These are phyloP conservation scores for Passer domesticus DNA, from an alignment of 2,113 vertebrate species.

Conservation along the genomic window DNA sequence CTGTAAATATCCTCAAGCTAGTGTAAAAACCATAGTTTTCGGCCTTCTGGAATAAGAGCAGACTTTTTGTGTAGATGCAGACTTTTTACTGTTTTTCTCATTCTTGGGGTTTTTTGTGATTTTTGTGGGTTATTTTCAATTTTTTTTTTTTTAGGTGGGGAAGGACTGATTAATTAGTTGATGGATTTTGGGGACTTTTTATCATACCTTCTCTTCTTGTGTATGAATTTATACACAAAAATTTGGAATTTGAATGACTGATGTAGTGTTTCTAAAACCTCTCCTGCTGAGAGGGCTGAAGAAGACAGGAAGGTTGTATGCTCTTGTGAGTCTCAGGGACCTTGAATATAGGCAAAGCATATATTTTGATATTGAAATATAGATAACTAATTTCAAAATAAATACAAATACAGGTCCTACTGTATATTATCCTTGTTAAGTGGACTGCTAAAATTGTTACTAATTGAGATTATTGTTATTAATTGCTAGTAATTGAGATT, in stretches of 20 bases:
- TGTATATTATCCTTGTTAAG: neutral
- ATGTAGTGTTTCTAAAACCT: neutral
- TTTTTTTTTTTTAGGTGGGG: accelerated
- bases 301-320: neutral
- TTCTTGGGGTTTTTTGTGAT: neutral
- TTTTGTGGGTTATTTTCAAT: accelerated
- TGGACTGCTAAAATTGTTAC: neutral
- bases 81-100: too few species aligned
- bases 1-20: neutral
- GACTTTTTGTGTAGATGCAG: neutral
- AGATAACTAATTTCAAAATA: neutral
- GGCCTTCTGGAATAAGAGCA: neutral
- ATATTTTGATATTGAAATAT: neutral
- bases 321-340: neutral
- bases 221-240: neutral
- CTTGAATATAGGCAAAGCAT: neutral
- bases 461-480: neutral
- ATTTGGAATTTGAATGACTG: neutral
- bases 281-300: neutral
- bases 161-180: neutral
- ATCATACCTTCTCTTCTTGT: neutral
- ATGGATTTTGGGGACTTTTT: neutral
- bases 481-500: neutral
- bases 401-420: neutral
- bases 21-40: neutral